Conservation (phyloP, 2,113 vertebrate genomes). For the Lagopus muta region DNA sequence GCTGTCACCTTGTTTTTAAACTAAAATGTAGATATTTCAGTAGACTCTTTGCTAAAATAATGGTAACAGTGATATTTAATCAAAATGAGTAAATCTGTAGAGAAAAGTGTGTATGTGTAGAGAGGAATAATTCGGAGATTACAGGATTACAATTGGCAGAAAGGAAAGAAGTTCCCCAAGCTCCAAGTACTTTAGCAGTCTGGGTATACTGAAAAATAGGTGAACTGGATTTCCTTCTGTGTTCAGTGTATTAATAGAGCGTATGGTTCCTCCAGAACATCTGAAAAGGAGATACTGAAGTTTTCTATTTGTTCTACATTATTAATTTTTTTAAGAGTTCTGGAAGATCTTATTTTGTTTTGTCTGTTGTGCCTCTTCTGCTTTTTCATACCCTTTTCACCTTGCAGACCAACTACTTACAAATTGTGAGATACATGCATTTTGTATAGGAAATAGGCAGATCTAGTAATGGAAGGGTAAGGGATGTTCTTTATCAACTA, state of each 20-base stretch:
- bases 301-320: neutral
- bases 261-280: neutral
- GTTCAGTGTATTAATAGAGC: neutral
- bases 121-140: neutral
- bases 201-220: neutral
- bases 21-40: neutral
- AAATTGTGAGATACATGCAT: neutral
- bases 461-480: neutral
- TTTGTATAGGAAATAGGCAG: neutral
- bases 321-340: neutral
- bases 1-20: neutral
- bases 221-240: neutral
- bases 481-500: constrained; percentile 7
- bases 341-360: neutral
- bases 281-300: fast-evolving
- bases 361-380: neutral
- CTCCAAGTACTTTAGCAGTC: neutral
- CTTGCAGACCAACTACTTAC: neutral
- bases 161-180: neutral
- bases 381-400: neutral
- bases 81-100: neutral
- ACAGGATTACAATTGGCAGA: neutral
- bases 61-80: neutral
- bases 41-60: neutral
- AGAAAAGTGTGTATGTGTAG: neutral